Evolutionary conservation across 2,888 invertebrate species (phyloP).

Genomic region (Podabrus alpinus): DNA sequence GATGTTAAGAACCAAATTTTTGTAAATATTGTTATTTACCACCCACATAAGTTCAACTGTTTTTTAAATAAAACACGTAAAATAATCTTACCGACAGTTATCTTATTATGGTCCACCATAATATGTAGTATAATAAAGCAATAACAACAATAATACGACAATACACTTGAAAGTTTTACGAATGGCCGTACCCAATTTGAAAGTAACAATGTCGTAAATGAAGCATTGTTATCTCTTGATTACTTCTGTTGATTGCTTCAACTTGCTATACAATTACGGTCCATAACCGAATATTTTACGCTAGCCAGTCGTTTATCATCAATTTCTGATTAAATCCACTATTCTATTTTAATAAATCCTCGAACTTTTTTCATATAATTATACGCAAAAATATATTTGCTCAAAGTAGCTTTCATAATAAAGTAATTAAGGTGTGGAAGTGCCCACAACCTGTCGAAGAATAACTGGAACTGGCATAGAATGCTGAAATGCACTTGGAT

Average conservation of each 20-base stretch:
- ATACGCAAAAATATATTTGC: neutral
- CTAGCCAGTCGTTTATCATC: neutral
- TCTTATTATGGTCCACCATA: neutral
- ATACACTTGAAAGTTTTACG: neutral
- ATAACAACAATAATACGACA: neutral
- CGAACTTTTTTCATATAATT: neutral
- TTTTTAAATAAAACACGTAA: neutral
- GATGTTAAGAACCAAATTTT: neutral
- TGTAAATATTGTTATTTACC: neutral
- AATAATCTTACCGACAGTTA: neutral
- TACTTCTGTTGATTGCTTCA: neutral
- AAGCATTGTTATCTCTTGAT: constrained; percentile 10
- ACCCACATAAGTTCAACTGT: neutral
- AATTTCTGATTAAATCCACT: neutral
- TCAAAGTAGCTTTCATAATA: constrained; percentile 4
- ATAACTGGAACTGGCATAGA: constrained; percentile 18
- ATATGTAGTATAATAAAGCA: neutral
- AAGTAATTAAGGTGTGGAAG: constrained; percentile 11
- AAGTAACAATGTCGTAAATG: constrained; percentile 7
- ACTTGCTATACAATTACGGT: neutral
- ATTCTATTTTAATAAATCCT: neutral
- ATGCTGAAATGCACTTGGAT: constrained; percentile 5
- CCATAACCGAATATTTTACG: neutral
- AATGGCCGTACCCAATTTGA: neutral
- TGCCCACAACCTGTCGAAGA: neutral